These are phyloP conservation scores for Octonoba sinensis DNA, from an alignment of 2,888 invertebrate genomes.

Conservation along the genomic window DNA sequence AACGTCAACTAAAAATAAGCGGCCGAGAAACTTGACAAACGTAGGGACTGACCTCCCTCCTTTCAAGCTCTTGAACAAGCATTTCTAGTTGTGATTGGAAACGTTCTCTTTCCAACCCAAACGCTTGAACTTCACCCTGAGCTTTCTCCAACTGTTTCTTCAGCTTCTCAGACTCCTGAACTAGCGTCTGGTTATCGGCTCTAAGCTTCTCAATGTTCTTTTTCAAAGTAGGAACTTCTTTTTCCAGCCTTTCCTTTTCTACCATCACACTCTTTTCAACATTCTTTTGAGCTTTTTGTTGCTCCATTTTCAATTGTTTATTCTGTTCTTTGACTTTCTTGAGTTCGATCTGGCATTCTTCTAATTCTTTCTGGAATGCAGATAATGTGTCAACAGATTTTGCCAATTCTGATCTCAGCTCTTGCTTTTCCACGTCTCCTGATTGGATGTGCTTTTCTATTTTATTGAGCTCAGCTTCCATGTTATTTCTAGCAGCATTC, in stretches of 20 bases:
- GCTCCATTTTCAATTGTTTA: slow-evolving; percentile 54
- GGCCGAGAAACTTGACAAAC: neutral
- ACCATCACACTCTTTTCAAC: slow-evolving; percentile 23
- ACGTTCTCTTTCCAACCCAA: slow-evolving; percentile 86
- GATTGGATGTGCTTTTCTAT: slow-evolving; percentile 55
- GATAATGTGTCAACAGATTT: slow-evolving; percentile 66
- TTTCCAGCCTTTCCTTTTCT: slow-evolving; percentile 50
- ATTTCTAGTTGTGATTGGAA: slow-evolving; percentile 92
- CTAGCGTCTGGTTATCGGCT: slow-evolving; percentile 40
- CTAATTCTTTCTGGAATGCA: slow-evolving; percentile 65
- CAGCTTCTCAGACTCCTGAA: slow-evolving; percentile 66
- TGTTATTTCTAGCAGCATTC: slow-evolving; percentile 22
- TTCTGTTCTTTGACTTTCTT: slow-evolving; percentile 84
- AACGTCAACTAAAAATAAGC: too few species aligned
- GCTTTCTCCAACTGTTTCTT: slow-evolving; percentile 75
- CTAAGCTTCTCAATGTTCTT: slow-evolving; percentile 55
- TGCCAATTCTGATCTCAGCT: slow-evolving; percentile 66
- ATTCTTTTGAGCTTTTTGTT: slow-evolving; percentile 43
- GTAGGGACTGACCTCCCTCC: slow-evolving; percentile 81
- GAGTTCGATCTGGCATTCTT: slow-evolving; percentile 73
- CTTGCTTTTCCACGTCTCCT: slow-evolving; percentile 66
- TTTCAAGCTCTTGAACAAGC: slow-evolving; percentile 91
- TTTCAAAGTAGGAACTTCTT: slow-evolving; percentile 42
- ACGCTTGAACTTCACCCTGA: slow-evolving; percentile 83
- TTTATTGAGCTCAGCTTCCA: slow-evolving; percentile 46